Conservation (phyloP, 2,113 vertebrate species). For the Pleuronectes platessa region DNA sequence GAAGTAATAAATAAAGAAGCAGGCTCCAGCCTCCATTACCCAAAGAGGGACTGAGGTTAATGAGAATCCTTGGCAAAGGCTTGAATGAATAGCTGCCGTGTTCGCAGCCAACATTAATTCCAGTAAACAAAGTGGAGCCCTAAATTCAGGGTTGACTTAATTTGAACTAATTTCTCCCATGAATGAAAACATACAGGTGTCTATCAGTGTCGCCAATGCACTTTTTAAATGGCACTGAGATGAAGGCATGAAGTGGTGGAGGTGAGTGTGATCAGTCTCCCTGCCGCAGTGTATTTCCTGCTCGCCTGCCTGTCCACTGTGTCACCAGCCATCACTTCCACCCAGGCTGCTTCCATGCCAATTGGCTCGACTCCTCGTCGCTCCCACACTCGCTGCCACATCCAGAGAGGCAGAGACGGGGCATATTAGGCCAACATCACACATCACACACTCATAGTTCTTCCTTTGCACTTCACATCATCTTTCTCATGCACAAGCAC, state of each 20-base stretch:
- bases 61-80: not conserved
- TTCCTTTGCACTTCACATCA: conserved; percentile 23
- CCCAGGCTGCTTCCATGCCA: conserved; percentile 40
- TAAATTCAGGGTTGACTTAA: not conserved
- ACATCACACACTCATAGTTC: conserved; percentile 16
- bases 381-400: conserved; percentile 44
- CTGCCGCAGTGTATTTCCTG: conserved; percentile 55
- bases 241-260: conserved; percentile 48
- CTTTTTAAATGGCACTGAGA: conserved; percentile 13
- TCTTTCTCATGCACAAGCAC: not conserved
- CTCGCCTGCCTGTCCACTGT: conserved; percentile 57
- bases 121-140: not conserved
- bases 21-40: not conserved
- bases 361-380: conserved; percentile 36
- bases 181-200: conserved; percentile 16
- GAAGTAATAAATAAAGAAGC: conserved; percentile 18
- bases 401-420: conserved; percentile 39
- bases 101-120: conserved; percentile 2
- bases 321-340: conserved; percentile 72
- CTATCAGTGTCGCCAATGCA: not conserved
- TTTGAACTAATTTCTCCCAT: not conserved
- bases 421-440: conserved; percentile 29
- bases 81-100: not conserved
- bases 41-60: conserved; percentile 8
- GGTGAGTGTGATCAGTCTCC: conserved; percentile 57